Conservation (phyloP, 2,113 vertebrate genomes). For the Pangasianodon gigas region DNA sequence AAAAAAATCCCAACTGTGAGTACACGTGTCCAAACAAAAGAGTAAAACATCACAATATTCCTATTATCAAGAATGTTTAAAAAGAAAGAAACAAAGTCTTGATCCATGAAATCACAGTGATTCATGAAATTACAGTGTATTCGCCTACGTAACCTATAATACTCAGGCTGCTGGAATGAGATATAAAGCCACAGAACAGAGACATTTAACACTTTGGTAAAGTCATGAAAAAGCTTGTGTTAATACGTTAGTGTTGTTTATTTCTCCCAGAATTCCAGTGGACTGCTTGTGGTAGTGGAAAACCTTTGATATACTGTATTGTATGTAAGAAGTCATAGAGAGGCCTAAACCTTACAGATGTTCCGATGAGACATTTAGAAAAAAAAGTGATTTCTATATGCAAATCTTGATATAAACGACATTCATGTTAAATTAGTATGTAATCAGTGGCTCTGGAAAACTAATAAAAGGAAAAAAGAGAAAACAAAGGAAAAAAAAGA, state of each 20-base stretch:
- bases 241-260: conserved; percentile 57
- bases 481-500: conserved; percentile 33
- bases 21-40: neutral
- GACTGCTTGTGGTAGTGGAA: conserved; percentile 60
- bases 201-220: conserved; percentile 10
- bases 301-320: conserved; percentile 47
- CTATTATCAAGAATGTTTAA: neutral
- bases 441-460: conserved; percentile 43
- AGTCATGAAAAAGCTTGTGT: neutral
- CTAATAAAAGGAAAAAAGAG: conserved; percentile 31
- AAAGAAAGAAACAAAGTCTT: neutral
- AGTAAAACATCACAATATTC: neutral
- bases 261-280: conserved; percentile 55
- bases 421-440: conserved; percentile 64
- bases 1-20: neutral
- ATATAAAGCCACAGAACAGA: neutral
- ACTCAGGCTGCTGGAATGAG: conserved; percentile 15
- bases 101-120: conserved; percentile 20
- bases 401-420: conserved; percentile 54
- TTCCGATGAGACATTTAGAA: conserved; percentile 67
- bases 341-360: conserved; percentile 60
- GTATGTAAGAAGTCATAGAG: conserved; percentile 25
- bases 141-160: neutral
- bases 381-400: conserved; percentile 63
- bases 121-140: conserved; percentile 4